Conservation (phyloP, 2,797 vertebrate genomes). For the Salmo trutta region DNA sequence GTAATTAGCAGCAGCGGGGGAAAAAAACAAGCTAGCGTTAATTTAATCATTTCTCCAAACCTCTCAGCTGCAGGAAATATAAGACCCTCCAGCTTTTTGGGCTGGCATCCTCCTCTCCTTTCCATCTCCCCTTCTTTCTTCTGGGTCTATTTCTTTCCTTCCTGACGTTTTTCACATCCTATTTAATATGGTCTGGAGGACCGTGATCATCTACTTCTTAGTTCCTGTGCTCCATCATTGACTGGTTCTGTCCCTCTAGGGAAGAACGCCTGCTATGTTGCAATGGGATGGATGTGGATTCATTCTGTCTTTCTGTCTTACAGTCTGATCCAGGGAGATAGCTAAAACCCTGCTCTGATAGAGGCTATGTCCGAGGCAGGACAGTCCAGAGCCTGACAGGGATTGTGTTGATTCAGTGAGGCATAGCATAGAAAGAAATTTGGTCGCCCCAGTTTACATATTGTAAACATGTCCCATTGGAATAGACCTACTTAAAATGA, state of each 20-base stretch:
- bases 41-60: slow-evolving; percentile 52
- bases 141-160: background rate
- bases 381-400: background rate
- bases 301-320: background rate
- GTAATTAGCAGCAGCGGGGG: slow-evolving; percentile 43
- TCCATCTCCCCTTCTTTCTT: background rate
- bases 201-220: background rate
- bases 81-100: background rate
- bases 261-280: background rate
- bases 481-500: background rate
- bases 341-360: background rate
- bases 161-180: background rate
- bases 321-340: background rate
- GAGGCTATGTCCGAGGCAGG: background rate
- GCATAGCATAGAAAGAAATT: background rate
- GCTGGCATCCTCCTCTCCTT: background rate
- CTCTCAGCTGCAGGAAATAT: background rate
- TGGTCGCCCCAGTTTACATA: background rate
- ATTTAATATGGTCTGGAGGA: slow-evolving; percentile 1
- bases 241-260: background rate
- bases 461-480: background rate
- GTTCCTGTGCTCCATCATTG: background rate
- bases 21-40: slow-evolving; percentile 41
- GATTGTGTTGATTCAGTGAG: background rate
- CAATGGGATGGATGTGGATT: slow-evolving; percentile 1